Percentiles rank a stretch among this genome's conserved stretches.
phyloP scores from a whole-genome alignment of 2,888 invertebrate species.

The Cheilosia vulpina region DNA sequence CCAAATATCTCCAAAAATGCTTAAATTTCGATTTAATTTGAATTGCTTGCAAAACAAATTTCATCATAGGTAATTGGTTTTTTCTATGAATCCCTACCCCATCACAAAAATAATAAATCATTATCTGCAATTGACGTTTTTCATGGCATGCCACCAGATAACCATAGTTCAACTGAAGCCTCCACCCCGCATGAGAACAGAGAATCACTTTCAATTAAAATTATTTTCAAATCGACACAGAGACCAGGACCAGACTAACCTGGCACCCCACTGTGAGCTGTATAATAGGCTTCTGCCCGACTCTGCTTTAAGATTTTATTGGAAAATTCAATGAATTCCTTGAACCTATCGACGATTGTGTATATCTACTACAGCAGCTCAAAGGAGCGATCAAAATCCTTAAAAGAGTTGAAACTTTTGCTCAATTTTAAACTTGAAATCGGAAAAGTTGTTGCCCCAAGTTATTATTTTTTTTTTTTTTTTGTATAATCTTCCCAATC shows the following conservation, averaged over 20 bases:
- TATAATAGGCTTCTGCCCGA: not conserved
- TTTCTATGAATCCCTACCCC: conserved; percentile 5
- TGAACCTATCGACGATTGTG: conserved; percentile 10
- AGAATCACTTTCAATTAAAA: conserved; percentile 61
- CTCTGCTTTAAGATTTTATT: not conserved
- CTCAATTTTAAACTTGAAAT: conserved; percentile 50
- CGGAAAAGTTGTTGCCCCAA: conserved; percentile 53
- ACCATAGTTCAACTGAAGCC: conserved; percentile 18
- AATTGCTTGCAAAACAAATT: conserved; percentile 16
- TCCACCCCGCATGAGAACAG: not conserved
- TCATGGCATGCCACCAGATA: conserved; percentile 16
- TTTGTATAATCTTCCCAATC: conserved; percentile 35
- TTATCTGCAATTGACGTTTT: conserved; percentile 51
- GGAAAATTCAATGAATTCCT: conserved; percentile 14
- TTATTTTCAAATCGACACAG: conserved; percentile 31
- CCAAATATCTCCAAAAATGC: too few relatives aligned
- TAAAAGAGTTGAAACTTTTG: conserved; percentile 57
- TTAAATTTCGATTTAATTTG: conserved; percentile 8
- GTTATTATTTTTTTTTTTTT: not conserved
- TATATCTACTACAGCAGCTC: not conserved
- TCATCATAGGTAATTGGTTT: conserved; percentile 13
- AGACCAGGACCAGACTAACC: not conserved
- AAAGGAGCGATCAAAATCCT: not conserved
- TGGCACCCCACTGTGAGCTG: not conserved
- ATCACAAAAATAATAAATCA: conserved; percentile 34